Conservation (phyloP, 2,888 invertebrate species). For the Morpho achilles region DNA sequence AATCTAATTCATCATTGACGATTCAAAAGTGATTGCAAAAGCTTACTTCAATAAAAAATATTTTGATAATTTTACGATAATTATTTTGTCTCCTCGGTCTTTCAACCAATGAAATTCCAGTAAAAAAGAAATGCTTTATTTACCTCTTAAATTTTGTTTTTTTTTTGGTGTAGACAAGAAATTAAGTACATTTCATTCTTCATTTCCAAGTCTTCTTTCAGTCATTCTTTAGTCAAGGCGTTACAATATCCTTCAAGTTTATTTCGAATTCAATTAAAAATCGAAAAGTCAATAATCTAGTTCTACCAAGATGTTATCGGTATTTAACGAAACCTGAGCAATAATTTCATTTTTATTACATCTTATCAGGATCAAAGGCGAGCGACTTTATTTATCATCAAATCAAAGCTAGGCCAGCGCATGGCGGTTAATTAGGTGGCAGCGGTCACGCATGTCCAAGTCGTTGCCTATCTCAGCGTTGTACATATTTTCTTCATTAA, state of each 20-base stretch:
- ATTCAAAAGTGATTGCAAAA: too few species aligned
- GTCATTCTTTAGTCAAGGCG: not conserved
- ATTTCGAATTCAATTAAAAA: slow-evolving; percentile 2
- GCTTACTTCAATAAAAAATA: too few species aligned
- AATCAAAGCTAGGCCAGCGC: slow-evolving; percentile 30
- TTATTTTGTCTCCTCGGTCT: too few species aligned
- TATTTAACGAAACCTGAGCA: slow-evolving; percentile 27
- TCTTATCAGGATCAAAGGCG: slow-evolving; percentile 30
- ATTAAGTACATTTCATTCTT: not conserved
- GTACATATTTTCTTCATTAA: slow-evolving; percentile 70
- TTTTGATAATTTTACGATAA: too few species aligned
- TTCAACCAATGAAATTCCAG: too few species aligned
- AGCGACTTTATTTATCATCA: slow-evolving; percentile 31
- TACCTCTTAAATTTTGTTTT: too few species aligned
- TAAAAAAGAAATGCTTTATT: too few species aligned
- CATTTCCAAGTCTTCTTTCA: too few species aligned
- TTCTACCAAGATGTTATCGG: slow-evolving; percentile 20
- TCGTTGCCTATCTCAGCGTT: slow-evolving; percentile 50
- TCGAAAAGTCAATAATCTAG: slow-evolving; percentile 4
- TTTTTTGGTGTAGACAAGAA: too few species aligned
- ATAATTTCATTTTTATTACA: slow-evolving; percentile 33
- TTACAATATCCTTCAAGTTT: not conserved
- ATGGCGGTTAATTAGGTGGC: slow-evolving; percentile 44
- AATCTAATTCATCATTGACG: too few species aligned
- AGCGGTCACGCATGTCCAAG: slow-evolving; percentile 53